A percentile compares a stretch with the other conserved stretches of the same genome.
Conservation (phyloP, 2,113 vertebrate genomes). For the Chelonoidis abingdonii region DNA sequence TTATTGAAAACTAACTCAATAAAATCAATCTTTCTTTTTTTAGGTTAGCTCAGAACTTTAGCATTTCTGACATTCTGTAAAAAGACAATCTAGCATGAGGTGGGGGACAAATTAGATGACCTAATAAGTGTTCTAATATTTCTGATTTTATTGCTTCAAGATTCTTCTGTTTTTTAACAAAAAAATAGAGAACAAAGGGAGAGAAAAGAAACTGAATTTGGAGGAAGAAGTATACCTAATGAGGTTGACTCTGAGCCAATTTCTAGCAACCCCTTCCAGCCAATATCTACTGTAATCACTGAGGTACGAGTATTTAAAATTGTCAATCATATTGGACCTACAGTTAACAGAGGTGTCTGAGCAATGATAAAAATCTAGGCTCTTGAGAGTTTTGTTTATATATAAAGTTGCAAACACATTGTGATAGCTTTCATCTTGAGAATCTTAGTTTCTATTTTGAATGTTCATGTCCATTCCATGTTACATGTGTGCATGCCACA, state of each 20-base stretch:
- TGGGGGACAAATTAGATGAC: not conserved
- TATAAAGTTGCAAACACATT: not conserved
- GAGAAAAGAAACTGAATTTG: slow-evolving; percentile 81
- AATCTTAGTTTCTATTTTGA: not conserved
- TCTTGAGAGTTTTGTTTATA: not conserved
- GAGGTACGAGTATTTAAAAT: slow-evolving; percentile 81
- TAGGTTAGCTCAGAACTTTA: not conserved
- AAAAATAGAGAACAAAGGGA: slow-evolving; percentile 81
- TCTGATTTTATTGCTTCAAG: not conserved
- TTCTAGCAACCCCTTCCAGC: slow-evolving; percentile 88
- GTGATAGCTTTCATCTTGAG: not conserved
- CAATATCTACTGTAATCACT: slow-evolving; percentile 85
- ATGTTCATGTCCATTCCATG: not conserved
- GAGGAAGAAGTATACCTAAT: slow-evolving; percentile 72
- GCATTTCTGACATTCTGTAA: not conserved
- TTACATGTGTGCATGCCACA: not conserved
- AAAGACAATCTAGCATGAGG: not conserved
- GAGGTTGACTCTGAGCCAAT: slow-evolving; percentile 78
- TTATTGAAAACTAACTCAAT: not conserved
- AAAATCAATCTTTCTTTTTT: not conserved
- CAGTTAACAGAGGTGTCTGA: not conserved
- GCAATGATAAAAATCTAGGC: not conserved
- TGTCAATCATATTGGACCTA: not conserved
- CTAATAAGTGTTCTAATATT: not conserved
- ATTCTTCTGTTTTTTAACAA: not conserved